A percentile compares a stretch with the other conserved stretches of the same genome.
phyloP scores from a whole-genome alignment of 2,797 vertebrate genomes.

The Takifugu ocellatus region DNA sequence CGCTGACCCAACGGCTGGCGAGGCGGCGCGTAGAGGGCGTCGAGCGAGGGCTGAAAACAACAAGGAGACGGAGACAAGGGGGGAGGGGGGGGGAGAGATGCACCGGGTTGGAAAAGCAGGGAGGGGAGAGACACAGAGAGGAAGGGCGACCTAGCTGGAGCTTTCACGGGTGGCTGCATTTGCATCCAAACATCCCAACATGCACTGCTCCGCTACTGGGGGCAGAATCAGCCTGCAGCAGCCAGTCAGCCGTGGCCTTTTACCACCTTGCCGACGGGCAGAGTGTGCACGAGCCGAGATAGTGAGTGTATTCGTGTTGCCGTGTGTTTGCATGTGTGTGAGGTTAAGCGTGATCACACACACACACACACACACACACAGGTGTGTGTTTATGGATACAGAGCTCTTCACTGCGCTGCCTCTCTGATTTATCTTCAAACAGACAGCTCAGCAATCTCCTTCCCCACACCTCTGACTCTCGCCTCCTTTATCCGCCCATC shows the following conservation, averaged over 20 bases:
- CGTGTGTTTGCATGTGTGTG: slow-evolving; percentile 57
- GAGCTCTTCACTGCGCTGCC: slow-evolving; percentile 60
- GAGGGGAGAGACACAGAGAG: slow-evolving; percentile 28
- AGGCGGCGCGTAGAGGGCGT: slow-evolving; percentile 15
- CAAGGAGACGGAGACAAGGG: slow-evolving; percentile 12
- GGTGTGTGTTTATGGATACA: slow-evolving; percentile 52
- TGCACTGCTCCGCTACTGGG: slow-evolving; percentile 63
- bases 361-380: slow-evolving; percentile 51
- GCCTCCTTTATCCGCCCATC: slow-evolving; percentile 19
- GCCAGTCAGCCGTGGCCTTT: slow-evolving; percentile 74
- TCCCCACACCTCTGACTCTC: slow-evolving; percentile 37
- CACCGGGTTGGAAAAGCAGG: slow-evolving; percentile 10
- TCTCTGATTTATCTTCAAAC: slow-evolving; percentile 71
- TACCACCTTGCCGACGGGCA: slow-evolving; percentile 66
- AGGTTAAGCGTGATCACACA: slow-evolving; percentile 36
- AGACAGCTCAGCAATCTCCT: slow-evolving; percentile 64
- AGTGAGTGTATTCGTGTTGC: slow-evolving; percentile 52
- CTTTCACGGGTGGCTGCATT: slow-evolving; percentile 63
- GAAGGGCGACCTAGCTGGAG: slow-evolving; percentile 66
- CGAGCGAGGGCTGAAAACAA: slow-evolving; percentile 11
- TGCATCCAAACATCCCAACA: slow-evolving; percentile 74
- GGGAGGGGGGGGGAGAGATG: slow-evolving; percentile 15
- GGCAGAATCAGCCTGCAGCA: slow-evolving; percentile 63
- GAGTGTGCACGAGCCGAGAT: slow-evolving; percentile 41
- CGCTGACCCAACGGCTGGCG: slow-evolving; percentile 19